Evolutionary conservation across 2,888 invertebrate species (phyloP).

Genomic region (Dorcus hopei): DNA sequence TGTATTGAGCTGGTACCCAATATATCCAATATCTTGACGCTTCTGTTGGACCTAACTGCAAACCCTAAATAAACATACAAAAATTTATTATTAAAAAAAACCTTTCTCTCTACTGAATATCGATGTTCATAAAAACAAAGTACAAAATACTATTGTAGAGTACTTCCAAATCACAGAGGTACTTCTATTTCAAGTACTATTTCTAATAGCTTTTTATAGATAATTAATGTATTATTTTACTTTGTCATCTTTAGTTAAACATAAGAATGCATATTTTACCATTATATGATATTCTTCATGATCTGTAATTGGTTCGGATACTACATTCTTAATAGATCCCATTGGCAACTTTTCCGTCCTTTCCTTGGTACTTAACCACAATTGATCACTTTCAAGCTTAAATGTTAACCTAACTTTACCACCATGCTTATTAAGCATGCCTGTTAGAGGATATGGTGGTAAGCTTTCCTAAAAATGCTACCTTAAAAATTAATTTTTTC

Average conservation of each 20-base stretch:
- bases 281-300: conserved; percentile 89
- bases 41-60: conserved; percentile 88
- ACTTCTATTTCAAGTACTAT: too few species aligned
- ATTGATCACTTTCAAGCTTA: conserved; percentile 84
- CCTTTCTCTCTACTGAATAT: too few species aligned
- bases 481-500: neutral
- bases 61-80: conserved; percentile 56
- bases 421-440: conserved; percentile 88
- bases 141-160: too few species aligned
- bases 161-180: too few species aligned
- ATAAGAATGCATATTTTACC: conserved; percentile 54
- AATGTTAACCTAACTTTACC: conserved; percentile 89
- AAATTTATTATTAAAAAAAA: too few species aligned
- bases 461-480: conserved; percentile 64
- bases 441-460: conserved; percentile 77
- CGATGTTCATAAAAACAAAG: too few species aligned
- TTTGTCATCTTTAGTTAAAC: too few species aligned
- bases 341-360: conserved; percentile 88
- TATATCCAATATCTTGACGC: conserved; percentile 91
- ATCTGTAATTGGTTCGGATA: conserved; percentile 80
- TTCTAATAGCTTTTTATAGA: too few species aligned
- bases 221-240: too few species aligned
- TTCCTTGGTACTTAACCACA: conserved; percentile 92
- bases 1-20: conserved; percentile 90
- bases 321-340: conserved; percentile 81